Percentiles rank a stretch among this genome's conserved stretches.
phyloP scores from a whole-genome alignment of 2,888 invertebrate genomes.

The Eristalinus aeneus region DNA sequence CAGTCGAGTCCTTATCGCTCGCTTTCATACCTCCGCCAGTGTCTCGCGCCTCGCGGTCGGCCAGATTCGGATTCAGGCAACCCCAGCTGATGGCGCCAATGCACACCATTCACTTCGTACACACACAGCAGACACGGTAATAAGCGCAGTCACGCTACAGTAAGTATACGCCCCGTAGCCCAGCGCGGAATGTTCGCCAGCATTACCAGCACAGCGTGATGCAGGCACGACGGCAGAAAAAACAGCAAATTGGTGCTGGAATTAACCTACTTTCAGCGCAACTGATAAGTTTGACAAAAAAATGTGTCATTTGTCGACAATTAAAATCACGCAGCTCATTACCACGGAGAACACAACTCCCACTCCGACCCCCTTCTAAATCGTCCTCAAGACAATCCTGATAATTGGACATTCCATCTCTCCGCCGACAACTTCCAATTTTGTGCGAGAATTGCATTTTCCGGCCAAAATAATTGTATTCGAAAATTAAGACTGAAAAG shows the following conservation, averaged over 20 bases:
- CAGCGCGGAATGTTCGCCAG: constrained; percentile 32
- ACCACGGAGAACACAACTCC: neutral
- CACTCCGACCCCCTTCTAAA: constrained; percentile 12
- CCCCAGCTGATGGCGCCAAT: constrained; percentile 62
- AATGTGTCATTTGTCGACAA: constrained; percentile 67
- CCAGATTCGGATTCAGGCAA: neutral
- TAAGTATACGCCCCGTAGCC: constrained; percentile 65
- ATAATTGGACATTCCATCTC: constrained; percentile 53
- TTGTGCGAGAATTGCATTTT: constrained; percentile 53
- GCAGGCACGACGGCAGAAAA: constrained; percentile 7
- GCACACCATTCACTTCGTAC: constrained; percentile 45
- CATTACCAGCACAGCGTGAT: neutral
- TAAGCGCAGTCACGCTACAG: constrained; percentile 66
- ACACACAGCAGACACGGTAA: constrained; percentile 30
- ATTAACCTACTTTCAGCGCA: constrained; percentile 66
- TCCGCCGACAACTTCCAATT: neutral
- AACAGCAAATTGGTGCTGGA: constrained; percentile 19
- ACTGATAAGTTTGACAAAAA: constrained; percentile 63
- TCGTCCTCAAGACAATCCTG: constrained; percentile 36
- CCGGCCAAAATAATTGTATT: constrained; percentile 53
- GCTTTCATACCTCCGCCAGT: neutral
- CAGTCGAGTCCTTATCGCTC: neutral
- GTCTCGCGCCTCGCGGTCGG: neutral
- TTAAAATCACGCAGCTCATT: constrained; percentile 68
- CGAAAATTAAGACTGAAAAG: constrained; percentile 32